phyloP scores from a whole-genome alignment of 2,113 vertebrate genomes.

The Lasiurus cinereus region DNA sequence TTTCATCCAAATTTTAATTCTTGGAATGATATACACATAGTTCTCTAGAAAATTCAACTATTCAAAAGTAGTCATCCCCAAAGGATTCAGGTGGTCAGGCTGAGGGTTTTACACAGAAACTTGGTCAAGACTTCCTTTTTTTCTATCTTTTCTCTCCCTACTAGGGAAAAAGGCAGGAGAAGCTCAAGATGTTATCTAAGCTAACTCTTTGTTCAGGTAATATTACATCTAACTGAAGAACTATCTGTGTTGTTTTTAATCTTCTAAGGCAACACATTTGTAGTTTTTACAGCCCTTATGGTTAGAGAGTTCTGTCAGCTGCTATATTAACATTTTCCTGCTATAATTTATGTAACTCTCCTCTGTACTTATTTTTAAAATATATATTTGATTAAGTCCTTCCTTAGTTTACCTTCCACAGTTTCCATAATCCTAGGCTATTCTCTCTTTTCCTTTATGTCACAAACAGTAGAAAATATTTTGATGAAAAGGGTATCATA shows the following conservation, averaged over 20 bases:
- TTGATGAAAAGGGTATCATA: neutral
- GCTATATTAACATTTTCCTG: neutral
- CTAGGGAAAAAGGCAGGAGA: neutral
- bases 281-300: neutral
- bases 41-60: neutral
- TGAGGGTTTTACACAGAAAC: neutral
- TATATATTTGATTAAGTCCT: neutral
- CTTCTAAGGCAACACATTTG: neutral
- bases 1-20: constrained; percentile 9
- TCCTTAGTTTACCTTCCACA: neutral
- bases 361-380: neutral
- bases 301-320: neutral
- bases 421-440: neutral
- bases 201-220: neutral
- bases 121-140: neutral
- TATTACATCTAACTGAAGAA: neutral
- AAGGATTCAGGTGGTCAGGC: neutral
- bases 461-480: constrained; percentile 6
- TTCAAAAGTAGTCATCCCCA: neutral
- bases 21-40: neutral
- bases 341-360: constrained; percentile 4
- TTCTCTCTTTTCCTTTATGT: neutral
- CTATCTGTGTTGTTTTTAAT: constrained; percentile 3
- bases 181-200: neutral
- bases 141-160: neutral